Evolutionary conservation across 2,888 invertebrate genomes (phyloP).

Genomic region (Gisinianus flammeolus): DNA sequence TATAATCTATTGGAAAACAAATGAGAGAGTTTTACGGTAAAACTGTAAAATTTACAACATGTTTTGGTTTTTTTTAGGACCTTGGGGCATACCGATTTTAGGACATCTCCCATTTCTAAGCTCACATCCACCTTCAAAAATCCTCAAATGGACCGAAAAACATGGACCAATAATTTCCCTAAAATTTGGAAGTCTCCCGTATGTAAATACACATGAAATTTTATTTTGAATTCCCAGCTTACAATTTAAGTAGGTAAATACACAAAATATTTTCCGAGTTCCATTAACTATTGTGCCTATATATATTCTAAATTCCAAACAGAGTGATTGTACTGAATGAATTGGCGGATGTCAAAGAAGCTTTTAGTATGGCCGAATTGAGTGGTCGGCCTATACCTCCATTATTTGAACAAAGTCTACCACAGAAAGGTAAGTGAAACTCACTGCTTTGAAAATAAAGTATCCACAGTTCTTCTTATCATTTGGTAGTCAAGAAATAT

Average conservation of each 20-base stretch:
- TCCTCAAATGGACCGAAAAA: background rate
- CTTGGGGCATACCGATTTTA: background rate
- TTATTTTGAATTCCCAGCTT: background rate
- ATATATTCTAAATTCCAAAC: background rate
- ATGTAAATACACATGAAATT: background rate
- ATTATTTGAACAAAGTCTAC: background rate
- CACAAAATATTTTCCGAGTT: no score
- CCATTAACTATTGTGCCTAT: background rate
- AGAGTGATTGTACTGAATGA: background rate
- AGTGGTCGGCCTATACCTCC: background rate
- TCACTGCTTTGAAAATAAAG: background rate
- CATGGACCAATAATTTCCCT: background rate
- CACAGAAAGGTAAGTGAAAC: background rate
- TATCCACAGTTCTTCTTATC: background rate
- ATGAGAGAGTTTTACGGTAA: no score
- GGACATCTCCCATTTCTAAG: background rate
- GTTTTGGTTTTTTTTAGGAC: no score
- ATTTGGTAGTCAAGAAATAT: no score
- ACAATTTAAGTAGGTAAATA: no score
- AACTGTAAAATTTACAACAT: no score
- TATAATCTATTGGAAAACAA: no score
- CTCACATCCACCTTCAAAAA: background rate
- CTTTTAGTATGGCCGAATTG: background rate
- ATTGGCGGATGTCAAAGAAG: background rate
- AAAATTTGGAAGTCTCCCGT: slow-evolving; percentile 6